Base-by-base conservation (phyloP, 2,888 invertebrate species). In the Drosophila diplacantha region DNA sequence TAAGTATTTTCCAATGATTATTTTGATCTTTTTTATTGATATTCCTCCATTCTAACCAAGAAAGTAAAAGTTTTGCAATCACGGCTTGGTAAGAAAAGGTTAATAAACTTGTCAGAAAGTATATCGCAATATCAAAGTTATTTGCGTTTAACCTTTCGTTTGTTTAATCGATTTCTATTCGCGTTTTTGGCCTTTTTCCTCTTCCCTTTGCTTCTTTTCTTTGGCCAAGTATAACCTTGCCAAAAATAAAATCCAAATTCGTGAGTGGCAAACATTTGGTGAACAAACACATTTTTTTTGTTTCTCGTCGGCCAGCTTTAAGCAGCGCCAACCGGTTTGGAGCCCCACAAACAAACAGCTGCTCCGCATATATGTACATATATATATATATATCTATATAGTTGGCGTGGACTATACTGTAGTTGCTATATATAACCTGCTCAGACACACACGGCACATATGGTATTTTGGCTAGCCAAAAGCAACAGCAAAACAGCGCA, bases 131-230 rank as follows among this genome's bases (percentile, higher is more conserved):
- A 62, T 43, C 71, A 39, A 63, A 53, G 46, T 34, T 57, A 62
- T 60, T 41, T 43, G 44, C n/a, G 64, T 73, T 77, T 75, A 80
- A 78, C 80, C 80, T 78, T 78, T 80, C 75, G 71, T 58, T 78
- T 80, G 80, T 78, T 78, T 74, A 78, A 78, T 78, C 78, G 78
- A 78, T 78, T 77, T 76, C 61, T 39, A 44, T 55, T 58, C 31
- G 37, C 43, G 39, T 56, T 29, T 55, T 62, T 37, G 37, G 44
- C 43, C 43, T 56, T 29, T 55, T 62, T 31, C 49, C 44, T 31
- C 31, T 54, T 16, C 58, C 26, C n/a, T 29, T 16, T 11, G 34
- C 26, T 18, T 29, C 11, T n/a, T 22, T 39, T 44, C 26, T 59
- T 38, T 43, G 9, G 31, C 55, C 57, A 57, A 62, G 54, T 66